A percentile compares a stretch with the other conserved stretches of the same genome.
phyloP scores from a whole-genome alignment of 2,888 invertebrate genomes.

The Cephalotes varians region DNA sequence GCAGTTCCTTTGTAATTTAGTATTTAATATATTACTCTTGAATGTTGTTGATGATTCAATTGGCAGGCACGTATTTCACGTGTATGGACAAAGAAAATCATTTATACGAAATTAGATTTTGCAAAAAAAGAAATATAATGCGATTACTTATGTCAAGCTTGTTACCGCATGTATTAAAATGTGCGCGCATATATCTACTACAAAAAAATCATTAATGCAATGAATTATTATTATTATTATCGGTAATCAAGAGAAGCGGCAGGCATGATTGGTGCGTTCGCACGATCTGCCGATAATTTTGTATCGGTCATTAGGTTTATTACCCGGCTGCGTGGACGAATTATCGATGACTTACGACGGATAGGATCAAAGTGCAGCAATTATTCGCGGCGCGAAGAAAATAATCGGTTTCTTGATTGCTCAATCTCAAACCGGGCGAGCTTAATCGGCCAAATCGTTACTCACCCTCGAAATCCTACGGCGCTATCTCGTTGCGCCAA shows the following conservation, averaged over 20 bases:
- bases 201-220: conserved; percentile 63
- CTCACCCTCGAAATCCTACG: conserved; percentile 70
- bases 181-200: conserved; percentile 42
- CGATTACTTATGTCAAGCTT: conserved; percentile 39
- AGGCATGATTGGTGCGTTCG: conserved; percentile 66
- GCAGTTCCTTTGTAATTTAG: conserved; percentile 2
- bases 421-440: conserved; percentile 72
- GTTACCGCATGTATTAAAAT: conserved; percentile 6
- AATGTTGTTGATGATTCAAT: neutral
- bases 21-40: neutral
- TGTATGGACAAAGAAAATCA: conserved; percentile 46
- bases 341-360: conserved; percentile 74
- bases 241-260: conserved; percentile 64
- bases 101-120: conserved; percentile 57
- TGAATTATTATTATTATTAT: conserved; percentile 73
- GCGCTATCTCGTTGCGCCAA: conserved; percentile 56
- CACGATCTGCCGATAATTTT: conserved; percentile 71
- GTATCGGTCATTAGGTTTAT: conserved; percentile 74
- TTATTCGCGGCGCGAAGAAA: conserved; percentile 71
- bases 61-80: conserved; percentile 23
- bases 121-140: conserved; percentile 42
- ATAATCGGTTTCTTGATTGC: conserved; percentile 80
- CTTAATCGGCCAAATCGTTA: conserved; percentile 79
- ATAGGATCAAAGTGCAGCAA: conserved; percentile 74
- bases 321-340: conserved; percentile 56